phyloP scores from a whole-genome alignment of 2,113 vertebrate genomes.

The Nesogale talazaci region DNA sequence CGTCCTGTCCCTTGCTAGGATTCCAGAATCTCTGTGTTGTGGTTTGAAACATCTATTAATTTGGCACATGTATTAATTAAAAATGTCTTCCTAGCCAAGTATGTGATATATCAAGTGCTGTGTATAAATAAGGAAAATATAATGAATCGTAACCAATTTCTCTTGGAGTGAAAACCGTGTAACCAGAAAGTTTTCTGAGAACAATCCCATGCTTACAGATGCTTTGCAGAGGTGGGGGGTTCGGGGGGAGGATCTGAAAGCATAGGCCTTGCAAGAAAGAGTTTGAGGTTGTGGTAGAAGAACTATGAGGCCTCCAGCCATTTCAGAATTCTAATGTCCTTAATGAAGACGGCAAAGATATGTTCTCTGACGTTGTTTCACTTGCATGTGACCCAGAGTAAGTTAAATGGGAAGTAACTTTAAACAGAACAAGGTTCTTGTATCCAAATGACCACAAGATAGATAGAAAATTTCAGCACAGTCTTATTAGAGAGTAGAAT shows the following conservation, averaged over 20 bases:
- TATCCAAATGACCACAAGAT: slow-evolving; percentile 47
- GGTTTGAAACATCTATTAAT: slow-evolving; percentile 53
- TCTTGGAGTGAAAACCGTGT: slow-evolving; percentile 21
- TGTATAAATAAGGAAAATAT: slow-evolving; percentile 33
- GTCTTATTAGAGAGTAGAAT: slow-evolving; percentile 63
- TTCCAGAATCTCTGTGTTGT: slow-evolving; percentile 48
- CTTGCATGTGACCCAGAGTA: slow-evolving; percentile 39
- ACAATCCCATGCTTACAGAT: neutral
- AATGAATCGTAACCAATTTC: slow-evolving; percentile 52
- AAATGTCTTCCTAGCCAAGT: slow-evolving; percentile 53
- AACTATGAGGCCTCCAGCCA: slow-evolving; percentile 44
- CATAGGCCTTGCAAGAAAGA: slow-evolving; percentile 19
- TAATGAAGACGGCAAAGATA: slow-evolving; percentile 48
- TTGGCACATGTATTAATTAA: slow-evolving; percentile 66
- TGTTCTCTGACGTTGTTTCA: slow-evolving; percentile 20
- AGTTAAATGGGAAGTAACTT: slow-evolving; percentile 66
- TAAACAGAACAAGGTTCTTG: slow-evolving; percentile 39
- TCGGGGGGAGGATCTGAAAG: neutral
- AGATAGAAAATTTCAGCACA: slow-evolving; percentile 66
- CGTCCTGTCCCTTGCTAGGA: slow-evolving; percentile 7
- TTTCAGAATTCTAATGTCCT: neutral
- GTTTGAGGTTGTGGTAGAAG: slow-evolving; percentile 40
- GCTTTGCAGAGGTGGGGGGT: no score
- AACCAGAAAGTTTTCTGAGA: slow-evolving; percentile 23
- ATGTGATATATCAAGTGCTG: slow-evolving; percentile 23